These are phyloP conservation scores for Todiramphus chloris DNA, from an alignment of 2,113 vertebrate genomes.

Conservation along the genomic window DNA sequence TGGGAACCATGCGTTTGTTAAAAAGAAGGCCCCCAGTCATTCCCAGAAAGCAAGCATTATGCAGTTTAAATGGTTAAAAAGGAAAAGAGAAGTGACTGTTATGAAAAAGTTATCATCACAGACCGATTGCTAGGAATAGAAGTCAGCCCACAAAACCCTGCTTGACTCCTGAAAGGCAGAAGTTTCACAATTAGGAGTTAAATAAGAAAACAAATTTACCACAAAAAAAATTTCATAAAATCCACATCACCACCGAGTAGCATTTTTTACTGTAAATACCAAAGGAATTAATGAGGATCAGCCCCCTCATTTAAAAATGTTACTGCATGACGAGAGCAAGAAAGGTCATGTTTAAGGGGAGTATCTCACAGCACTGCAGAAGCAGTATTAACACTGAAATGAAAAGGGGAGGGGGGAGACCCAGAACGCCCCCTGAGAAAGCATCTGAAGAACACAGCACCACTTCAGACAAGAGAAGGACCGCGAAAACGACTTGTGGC, in stretches of 20 bases:
- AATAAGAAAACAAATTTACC: background rate
- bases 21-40: background rate
- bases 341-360: background rate
- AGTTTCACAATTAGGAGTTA: background rate
- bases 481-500: background rate
- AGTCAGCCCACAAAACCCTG: background rate
- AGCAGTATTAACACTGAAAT: background rate
- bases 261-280: constrained; percentile 3
- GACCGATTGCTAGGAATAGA: background rate
- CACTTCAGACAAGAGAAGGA: background rate
- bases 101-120: background rate
- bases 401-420: background rate
- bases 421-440: background rate
- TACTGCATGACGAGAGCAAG: background rate
- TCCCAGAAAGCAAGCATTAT: background rate
- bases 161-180: background rate
- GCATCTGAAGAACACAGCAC: background rate
- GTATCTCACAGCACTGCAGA: background rate
- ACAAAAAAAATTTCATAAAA: background rate
- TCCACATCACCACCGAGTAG: background rate
- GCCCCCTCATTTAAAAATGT: background rate
- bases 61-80: background rate
- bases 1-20: background rate
- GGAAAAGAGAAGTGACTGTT: background rate
- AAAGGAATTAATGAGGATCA: background rate